Conservation (phyloP, 2,888 invertebrate genomes). For the Dynastes tityus region DNA sequence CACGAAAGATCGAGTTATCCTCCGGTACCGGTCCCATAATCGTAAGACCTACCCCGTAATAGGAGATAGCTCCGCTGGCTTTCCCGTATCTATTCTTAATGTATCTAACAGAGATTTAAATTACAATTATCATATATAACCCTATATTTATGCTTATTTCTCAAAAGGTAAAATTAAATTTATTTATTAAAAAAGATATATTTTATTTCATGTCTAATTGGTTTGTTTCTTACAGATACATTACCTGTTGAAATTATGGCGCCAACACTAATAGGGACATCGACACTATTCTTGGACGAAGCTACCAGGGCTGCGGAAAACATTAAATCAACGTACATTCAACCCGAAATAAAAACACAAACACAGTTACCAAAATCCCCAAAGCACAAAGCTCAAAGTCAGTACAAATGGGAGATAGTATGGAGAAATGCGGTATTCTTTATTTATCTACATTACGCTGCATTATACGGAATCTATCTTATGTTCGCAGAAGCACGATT, state of each 20-base stretch:
- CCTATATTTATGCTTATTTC: too few relatives aligned
- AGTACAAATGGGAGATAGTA: slow-evolving; percentile 78
- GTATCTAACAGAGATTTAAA: too few relatives aligned
- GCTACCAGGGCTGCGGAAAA: slow-evolving; percentile 62
- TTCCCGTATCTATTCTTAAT: too few relatives aligned
- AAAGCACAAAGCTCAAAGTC: slow-evolving; percentile 46
- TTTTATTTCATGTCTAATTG: neutral
- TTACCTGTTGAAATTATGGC: slow-evolving; percentile 70
- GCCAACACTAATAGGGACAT: slow-evolving; percentile 76
- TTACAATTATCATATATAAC: too few relatives aligned
- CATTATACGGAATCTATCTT: slow-evolving; percentile 78
- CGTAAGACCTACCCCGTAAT: too few relatives aligned
- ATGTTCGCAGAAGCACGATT: slow-evolving; percentile 71
- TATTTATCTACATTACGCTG: slow-evolving; percentile 78
- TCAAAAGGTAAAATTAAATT: too few relatives aligned
- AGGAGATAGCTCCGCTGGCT: too few relatives aligned
- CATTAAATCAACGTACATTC: slow-evolving; percentile 20
- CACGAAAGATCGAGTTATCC: too few relatives aligned
- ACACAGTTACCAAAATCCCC: neutral
- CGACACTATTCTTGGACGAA: slow-evolving; percentile 73
- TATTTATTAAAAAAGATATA: neutral
- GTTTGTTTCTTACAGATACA: neutral
- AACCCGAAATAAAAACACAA: slow-evolving; percentile 27
- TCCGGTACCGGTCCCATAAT: too few relatives aligned
- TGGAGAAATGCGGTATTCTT: slow-evolving; percentile 87